Evolutionary conservation across 2,113 vertebrate genomes (phyloP), one percentile per base, ranked within the genome.

Genomic region (Ovibos moschatus): DNA sequence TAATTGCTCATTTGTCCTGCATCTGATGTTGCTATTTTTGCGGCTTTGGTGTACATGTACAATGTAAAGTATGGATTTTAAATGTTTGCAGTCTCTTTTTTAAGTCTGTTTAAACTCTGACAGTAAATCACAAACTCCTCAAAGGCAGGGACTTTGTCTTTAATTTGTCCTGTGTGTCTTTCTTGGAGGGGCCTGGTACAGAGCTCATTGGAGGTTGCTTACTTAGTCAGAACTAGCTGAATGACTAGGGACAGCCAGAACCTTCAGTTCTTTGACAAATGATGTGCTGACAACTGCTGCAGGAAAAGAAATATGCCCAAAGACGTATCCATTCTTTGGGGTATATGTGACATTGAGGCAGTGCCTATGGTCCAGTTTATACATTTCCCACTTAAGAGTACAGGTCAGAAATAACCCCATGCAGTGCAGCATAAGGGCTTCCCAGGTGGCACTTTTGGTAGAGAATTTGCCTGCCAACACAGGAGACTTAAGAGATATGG

Each of bases 61-160:
- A 78, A 81, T 58, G 43, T 95, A 95, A 94, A 91, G 33, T 7
- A 87, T 13, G 5, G 2, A 94, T 92, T 91, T 94, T 50, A 87
- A 79, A 93, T 88, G 17, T 74, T 92, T 97, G 94, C 71, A 96
- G 85, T 84, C 11, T 95, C 21, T 86, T 79, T 87, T 27, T 28
- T 64, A 74, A 76, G 62, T 64, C 55, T 87, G 2, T 67, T 47
- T 53, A 87, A 28, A 94, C 12, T 76, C 40, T 64, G 40, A 43
- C 28, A 86, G 60, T 79, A 84, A 94, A 88, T 89, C 51, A 87
- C 3, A 36, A 89, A 53, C 8, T 79, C 28, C 30, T 87, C 12
- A 23, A 95, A 91, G 60, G 19, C 53, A 84, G 51, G 76, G 25
- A 62, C 25, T 91, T 40, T 92, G 2, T 87, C 13, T 94, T 97